Conservation (phyloP, 2,113 vertebrate species). For the Rhegmatorhina hoffmannsi region DNA sequence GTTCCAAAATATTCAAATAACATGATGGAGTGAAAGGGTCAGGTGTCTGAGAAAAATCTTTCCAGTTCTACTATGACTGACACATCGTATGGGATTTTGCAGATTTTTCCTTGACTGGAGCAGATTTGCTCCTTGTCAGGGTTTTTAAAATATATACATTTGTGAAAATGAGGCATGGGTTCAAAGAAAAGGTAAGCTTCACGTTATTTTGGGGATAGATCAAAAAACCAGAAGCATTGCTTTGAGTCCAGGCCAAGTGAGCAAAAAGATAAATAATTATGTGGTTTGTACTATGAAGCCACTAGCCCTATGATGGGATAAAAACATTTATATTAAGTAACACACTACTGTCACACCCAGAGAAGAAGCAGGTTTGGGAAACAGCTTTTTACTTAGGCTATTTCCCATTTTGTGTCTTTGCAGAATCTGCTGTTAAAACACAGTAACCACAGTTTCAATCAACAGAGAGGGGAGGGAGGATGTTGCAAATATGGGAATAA, state of each 20-base stretch:
- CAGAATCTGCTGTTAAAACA: not conserved
- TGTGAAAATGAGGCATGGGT: not conserved
- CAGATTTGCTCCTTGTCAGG: not conserved
- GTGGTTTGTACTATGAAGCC: not conserved
- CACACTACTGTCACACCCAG: not conserved
- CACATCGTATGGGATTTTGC: not conserved
- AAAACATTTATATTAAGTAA: not conserved
- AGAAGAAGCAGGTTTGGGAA: not conserved
- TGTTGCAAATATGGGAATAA: not conserved
- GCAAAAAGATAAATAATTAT: not conserved
- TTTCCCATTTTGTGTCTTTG: not conserved
- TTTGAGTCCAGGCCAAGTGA: not conserved
- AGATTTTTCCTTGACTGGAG: not conserved
- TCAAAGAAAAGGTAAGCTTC: not conserved
- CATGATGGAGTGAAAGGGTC: not conserved
- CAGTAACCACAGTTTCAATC: not conserved
- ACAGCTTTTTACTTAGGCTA: not conserved
- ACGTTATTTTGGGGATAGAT: not conserved
- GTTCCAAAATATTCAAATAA: not conserved
- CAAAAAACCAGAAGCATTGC: not conserved
- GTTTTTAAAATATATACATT: not conserved
- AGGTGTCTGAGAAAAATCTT: not conserved
- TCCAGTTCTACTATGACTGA: not conserved
- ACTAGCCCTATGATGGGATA: not conserved
- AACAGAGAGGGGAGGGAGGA: not conserved